Conservation (phyloP, 2,888 invertebrate genomes). For the Archips crataeganus region DNA sequence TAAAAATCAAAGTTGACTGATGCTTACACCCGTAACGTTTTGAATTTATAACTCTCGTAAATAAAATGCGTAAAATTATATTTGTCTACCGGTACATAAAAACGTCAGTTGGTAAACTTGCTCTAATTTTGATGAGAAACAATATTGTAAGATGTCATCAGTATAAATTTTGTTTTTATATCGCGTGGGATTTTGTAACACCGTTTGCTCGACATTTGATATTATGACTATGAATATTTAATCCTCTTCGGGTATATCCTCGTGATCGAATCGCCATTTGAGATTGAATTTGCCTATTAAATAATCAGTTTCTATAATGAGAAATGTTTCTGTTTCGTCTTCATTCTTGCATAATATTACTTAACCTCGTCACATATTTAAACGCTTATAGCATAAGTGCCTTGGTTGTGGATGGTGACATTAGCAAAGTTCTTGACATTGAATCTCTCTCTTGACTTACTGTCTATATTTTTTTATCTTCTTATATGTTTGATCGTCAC, state of each 20-base stretch:
- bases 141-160: conserved; percentile 48
- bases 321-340: background rate
- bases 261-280: conserved; percentile 20
- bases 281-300: conserved; percentile 25
- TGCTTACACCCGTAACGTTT: conserved; percentile 50
- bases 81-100: conserved; percentile 46
- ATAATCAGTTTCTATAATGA: conserved; percentile 6
- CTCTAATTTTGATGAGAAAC: conserved; percentile 55
- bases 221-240: conserved; percentile 35
- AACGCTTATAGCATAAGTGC: background rate
- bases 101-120: conserved; percentile 44
- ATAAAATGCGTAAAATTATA: conserved; percentile 46
- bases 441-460: too few species aligned
- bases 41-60: conserved; percentile 50
- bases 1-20: conserved; percentile 42
- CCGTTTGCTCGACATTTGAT: conserved; percentile 44
- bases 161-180: conserved; percentile 53
- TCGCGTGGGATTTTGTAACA: conserved; percentile 46
- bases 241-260: conserved; percentile 27
- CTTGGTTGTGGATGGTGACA: background rate
- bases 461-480: too few species aligned
- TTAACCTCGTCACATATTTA: background rate
- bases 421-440: too few species aligned
- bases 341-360: conserved; percentile 17
- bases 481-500: too few species aligned